Evolutionary conservation across 2,113 vertebrate species (phyloP).

Genomic region (Cyanoramphus novaezelandiae): DNA sequence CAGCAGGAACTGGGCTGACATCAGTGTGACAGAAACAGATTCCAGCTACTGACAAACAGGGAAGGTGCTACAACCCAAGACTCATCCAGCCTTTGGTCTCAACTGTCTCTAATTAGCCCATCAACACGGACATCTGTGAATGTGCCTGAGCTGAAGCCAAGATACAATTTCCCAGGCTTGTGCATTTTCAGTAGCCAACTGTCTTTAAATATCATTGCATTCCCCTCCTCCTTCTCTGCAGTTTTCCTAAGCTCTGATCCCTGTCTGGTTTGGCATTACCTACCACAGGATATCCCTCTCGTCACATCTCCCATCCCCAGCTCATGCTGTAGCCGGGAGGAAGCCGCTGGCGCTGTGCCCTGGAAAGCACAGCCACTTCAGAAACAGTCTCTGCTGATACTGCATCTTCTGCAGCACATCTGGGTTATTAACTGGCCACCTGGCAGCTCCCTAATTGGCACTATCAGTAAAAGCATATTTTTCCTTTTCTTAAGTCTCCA

Average conservation of each 20-base stretch:
- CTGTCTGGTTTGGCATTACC: background rate
- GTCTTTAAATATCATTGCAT: background rate
- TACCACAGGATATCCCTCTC: background rate
- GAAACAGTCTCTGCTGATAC: constrained; percentile 1
- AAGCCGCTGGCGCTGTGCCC: fast-evolving
- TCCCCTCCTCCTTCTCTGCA: background rate
- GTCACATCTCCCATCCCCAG: fast-evolving
- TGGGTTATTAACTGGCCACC: constrained; percentile 27
- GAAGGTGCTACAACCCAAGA: background rate
- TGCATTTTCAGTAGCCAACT: background rate
- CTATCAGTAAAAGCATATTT: constrained; percentile 7
- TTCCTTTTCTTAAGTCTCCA: background rate
- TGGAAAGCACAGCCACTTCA: background rate
- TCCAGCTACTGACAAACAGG: background rate
- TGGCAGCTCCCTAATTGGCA: constrained; percentile 26
- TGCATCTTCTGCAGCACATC: background rate
- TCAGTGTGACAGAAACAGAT: background rate
- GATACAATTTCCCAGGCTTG: background rate
- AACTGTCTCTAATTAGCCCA: background rate
- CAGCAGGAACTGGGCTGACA: background rate
- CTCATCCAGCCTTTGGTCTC: background rate
- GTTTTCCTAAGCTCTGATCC: background rate
- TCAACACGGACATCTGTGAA: background rate
- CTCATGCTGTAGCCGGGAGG: fast-evolving
- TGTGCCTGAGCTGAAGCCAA: background rate